Evolutionary conservation across 1,140 invertebrate genomes (phyloP).

Genomic region (Linepithema humile): DNA sequence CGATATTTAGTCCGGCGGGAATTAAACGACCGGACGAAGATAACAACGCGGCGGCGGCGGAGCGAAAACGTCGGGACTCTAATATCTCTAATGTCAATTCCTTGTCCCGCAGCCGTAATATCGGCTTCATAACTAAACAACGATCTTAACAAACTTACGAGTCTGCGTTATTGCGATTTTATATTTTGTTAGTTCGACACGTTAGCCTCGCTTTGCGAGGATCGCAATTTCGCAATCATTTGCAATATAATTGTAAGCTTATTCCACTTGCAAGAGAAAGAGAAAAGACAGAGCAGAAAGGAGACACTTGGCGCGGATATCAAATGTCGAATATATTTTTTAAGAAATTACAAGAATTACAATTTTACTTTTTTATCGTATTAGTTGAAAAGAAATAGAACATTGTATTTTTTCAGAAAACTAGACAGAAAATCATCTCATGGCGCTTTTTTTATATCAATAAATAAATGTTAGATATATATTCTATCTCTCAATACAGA

Average conservation of each 20-base stretch:
- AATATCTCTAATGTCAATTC: constrained; percentile 52
- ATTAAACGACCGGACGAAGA: constrained; percentile 51
- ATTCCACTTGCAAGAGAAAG: not conserved
- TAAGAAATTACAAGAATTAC: not conserved
- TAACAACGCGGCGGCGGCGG: constrained; percentile 15
- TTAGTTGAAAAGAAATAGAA: not conserved
- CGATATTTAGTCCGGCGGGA: constrained; percentile 51
- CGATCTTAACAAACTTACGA: constrained; percentile 44
- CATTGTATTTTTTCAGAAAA: not conserved
- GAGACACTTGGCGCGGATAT: not conserved
- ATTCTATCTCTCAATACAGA: no score
- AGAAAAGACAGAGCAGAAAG: not conserved
- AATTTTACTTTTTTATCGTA: not conserved
- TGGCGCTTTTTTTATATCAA: not conserved
- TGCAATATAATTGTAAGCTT: not conserved
- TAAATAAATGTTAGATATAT: no score
- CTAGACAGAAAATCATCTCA: not conserved
- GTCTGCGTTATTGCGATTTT: constrained; percentile 39
- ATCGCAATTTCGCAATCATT: not conserved
- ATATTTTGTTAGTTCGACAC: constrained; percentile 54
- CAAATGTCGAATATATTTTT: not conserved
- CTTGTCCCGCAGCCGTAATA: constrained; percentile 34
- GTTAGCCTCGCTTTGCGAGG: not conserved
- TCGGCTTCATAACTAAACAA: constrained; percentile 48
- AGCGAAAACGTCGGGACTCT: constrained; percentile 37